Evolutionary conservation across 2,797 vertebrate species (phyloP), one percentile per base, ranked within the genome.

Genomic region (Tachyglossus aculeatus): DNA sequence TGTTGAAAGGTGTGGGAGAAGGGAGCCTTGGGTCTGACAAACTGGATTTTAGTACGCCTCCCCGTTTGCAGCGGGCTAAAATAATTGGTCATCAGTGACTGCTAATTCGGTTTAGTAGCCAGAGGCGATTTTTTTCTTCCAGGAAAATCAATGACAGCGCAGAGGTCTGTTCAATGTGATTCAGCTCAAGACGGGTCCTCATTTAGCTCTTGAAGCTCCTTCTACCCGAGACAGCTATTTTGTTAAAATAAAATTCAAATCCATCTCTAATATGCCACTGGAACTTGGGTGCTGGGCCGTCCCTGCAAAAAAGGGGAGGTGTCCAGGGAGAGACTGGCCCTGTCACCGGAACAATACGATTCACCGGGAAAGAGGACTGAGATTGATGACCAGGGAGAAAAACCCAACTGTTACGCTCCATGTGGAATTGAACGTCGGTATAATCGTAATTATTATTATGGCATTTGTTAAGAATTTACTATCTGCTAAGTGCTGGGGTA

Each of bases 51-150:
- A 90, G 92, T 89, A 63, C 87, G 73, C 82, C 86, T 86, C 65
- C 81, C 88, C 83, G 33, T 88, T 91, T 91, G 82, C 90, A 88
- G 91, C 74, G 88, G 92, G 89, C 90, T 90, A 76, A 93, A 93
- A 93, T 94, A 94, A 94, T 94, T 94, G 93, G 92, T 93, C 93
- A 94, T 94, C 93, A 94, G 93, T 93, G 93, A 92, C 89, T 93
- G 89, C 92, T 94, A 94, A 94, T 94, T 94, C 91, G 88, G 88
- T 90, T 91, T 92, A 92, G 91, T 93, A 94, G 93, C 93, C 93
- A 88, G 93, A 93, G 93, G 93, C 91, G 1, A 32, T 90, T 90
- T 93, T 93, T 92, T 92, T 89, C 90, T 93, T 93, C 88, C 90
- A 37, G 64, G 92, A 88, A 93, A 93, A 93, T 94, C 91, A 92